Evolutionary conservation across 1,140 invertebrate species (phyloP), one percentile per base, ranked within the genome.

Genomic region (Drosophila fuyamai): DNA sequence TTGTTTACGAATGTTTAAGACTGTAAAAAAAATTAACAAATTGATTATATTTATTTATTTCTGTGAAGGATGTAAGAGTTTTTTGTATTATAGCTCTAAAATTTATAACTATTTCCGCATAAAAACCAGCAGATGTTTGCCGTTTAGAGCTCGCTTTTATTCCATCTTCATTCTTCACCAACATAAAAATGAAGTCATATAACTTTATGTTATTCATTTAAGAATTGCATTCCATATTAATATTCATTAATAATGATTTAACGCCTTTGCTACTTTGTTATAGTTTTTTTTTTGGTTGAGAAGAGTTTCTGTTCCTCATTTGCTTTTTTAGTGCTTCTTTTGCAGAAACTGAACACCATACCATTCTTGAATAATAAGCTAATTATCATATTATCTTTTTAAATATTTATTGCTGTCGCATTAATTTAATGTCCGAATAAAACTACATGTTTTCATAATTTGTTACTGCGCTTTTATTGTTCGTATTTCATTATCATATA

Each of bases 381-480:
- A 23, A 43, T 43, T 62, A 58, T 41, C 53, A 32, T 63, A 63
- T 63, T 60, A 63, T 60, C 13, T 32, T 60, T 63, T 35, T 63
- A 12, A 44, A 27, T 23, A 7, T 36, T 36, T 32, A 32, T 32
- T 32, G 7, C 8, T 32, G 29, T 32, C 29, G 29, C 29, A 32
- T 32, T 23, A 7, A 29, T 29, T 36, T 27, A 12, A 35, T 36
- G 61, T 32, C 16, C 10, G 46, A 61, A 65, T n/a, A 65, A 65
- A 65, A 65, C 61, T 46, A 18, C 51, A 65, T 36, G 18, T 36
- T 65, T 61, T 54, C 16, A 38, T 46, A 61, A 61, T 27, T 53
- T 55, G 56, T 77, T 36, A 36, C 13, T 70, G 43, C 60, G 53
- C 29, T 61, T 61, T 72, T 61, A 76, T 76, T 46, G 41, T 63